A percentile compares a stretch with the other conserved stretches of the same genome.
Evolutionary conservation across 2,797 vertebrate species (phyloP).

Genomic region (Cuniculus paca): DNA sequence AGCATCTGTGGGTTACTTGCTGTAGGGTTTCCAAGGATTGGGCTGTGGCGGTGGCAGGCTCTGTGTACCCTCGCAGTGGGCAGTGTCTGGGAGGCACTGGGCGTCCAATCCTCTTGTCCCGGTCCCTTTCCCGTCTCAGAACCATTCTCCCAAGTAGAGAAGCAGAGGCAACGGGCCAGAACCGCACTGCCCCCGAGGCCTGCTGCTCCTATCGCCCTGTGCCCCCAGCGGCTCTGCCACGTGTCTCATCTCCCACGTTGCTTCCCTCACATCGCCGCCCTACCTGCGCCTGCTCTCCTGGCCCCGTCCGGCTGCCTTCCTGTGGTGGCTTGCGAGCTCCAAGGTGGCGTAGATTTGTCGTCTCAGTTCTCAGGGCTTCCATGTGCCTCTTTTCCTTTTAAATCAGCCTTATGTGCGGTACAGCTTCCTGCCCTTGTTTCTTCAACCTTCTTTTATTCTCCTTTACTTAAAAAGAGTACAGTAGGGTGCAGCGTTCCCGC

Average conservation of each 20-base stretch:
- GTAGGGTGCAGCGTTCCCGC: not conserved
- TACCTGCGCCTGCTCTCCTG: not conserved
- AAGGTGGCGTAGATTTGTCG: not conserved
- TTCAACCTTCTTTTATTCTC: slow-evolving; percentile 9
- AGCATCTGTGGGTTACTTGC: not conserved
- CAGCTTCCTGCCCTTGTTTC: not conserved
- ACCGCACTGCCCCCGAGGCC: no score
- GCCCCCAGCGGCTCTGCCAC: not conserved
- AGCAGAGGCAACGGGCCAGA: not conserved
- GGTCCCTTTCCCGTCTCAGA: not conserved
- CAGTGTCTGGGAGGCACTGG: not conserved
- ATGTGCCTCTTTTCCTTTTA: not conserved
- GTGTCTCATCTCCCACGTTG: no score
- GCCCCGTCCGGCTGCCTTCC: not conserved
- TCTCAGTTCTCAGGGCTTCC: not conserved
- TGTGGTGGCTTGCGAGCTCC: not conserved
- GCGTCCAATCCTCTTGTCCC: not conserved
- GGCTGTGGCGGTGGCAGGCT: not conserved
- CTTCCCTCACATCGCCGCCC: no score
- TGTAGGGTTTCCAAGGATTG: not conserved
- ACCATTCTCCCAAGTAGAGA: not conserved
- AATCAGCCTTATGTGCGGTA: not conserved
- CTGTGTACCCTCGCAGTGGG: not conserved
- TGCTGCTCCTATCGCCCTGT: not conserved
- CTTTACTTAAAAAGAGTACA: not conserved